phyloP scores from a whole-genome alignment of 2,797 vertebrate species.

The Prionace glauca region DNA sequence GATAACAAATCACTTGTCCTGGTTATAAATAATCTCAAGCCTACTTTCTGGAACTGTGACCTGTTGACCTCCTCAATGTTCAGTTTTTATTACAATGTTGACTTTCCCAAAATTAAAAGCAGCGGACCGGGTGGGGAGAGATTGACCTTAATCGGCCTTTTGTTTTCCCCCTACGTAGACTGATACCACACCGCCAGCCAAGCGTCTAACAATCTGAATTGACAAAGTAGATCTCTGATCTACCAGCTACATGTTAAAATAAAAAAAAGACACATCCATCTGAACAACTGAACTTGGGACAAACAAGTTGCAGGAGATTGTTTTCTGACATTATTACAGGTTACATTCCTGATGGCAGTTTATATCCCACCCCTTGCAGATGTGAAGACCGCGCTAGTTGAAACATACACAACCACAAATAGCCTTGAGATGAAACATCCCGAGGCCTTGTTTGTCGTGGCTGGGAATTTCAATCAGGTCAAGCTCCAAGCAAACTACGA shows the following conservation, averaged over 20 bases:
- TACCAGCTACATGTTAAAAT: background rate
- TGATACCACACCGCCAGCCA: background rate
- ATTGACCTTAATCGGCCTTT: background rate
- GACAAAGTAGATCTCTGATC: background rate
- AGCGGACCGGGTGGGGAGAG: background rate
- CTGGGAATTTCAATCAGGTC: too few relatives aligned
- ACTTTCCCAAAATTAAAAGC: background rate
- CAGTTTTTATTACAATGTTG: background rate
- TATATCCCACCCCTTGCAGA: too few relatives aligned
- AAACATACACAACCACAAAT: too few relatives aligned
- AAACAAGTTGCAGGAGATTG: background rate
- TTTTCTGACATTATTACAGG: background rate
- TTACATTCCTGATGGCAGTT: too few relatives aligned
- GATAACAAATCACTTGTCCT: slow-evolving; percentile 26
- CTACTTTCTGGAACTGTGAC: background rate
- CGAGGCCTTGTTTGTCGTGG: too few relatives aligned
- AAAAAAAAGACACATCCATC: background rate
- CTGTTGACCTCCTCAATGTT: background rate
- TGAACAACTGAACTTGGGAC: background rate
- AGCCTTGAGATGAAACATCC: too few relatives aligned
- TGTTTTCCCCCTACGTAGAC: background rate
- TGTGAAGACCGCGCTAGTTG: too few relatives aligned
- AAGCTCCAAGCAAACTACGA: too few relatives aligned
- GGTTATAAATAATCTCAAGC: slow-evolving; percentile 28
- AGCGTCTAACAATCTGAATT: background rate